phyloP scores from a whole-genome alignment of 2,113 vertebrate species.

The Rhinichthys klamathensis region DNA sequence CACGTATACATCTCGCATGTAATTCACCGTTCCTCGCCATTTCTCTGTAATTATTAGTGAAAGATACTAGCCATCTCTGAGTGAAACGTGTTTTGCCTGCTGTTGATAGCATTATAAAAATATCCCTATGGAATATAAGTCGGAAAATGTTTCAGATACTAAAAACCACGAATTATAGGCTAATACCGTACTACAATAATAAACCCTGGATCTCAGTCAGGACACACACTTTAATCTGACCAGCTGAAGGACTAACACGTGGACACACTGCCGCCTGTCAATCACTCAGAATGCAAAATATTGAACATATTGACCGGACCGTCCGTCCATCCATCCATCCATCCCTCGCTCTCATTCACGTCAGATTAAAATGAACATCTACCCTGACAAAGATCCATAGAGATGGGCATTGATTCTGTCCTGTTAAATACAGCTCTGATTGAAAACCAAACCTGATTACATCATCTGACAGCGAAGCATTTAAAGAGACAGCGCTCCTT shows the following conservation, averaged over 20 bases:
- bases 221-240: neutral
- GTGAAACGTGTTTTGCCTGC: too few species aligned
- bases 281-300: neutral
- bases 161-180: too few species aligned
- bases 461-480: neutral
- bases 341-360: neutral
- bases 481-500: too few species aligned
- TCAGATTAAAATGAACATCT: neutral
- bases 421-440: conserved; percentile 11
- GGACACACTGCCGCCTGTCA: neutral
- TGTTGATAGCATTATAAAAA: too few species aligned
- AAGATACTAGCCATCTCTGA: too few species aligned
- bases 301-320: neutral
- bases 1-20: too few species aligned
- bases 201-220: neutral
- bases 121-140: too few species aligned
- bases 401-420: neutral
- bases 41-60: too few species aligned
- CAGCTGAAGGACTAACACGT: neutral
- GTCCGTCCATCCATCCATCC: neutral
- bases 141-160: too few species aligned
- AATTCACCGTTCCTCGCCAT: too few species aligned
- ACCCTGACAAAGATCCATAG: neutral
- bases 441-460: conserved; percentile 16
- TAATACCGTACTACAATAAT: too few species aligned